Evolutionary conservation across 2,797 vertebrate species (phyloP).

Genomic region (Avahi laniger): DNA sequence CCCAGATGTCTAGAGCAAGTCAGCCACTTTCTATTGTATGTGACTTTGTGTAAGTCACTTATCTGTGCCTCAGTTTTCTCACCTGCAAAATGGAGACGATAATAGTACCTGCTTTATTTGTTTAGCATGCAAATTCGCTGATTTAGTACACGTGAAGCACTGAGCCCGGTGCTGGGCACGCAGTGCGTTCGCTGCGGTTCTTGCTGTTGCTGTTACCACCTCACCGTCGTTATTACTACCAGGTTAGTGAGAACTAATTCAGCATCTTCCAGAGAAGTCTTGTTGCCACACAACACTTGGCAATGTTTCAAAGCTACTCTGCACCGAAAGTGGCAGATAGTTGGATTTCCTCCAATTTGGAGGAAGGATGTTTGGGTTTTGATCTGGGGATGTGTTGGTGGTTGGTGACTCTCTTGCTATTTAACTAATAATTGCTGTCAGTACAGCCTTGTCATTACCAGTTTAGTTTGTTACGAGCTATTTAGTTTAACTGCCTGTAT

Average conservation of each 20-base stretch:
- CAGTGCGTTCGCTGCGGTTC: background rate
- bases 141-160: fast-evolving
- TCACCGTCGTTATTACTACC: background rate
- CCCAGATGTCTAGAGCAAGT: background rate
- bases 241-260: background rate
- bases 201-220: background rate
- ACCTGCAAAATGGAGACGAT: background rate
- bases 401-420: slow-evolving; percentile 41
- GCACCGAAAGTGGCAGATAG: slow-evolving; percentile 4
- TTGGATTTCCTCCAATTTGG: slow-evolving; percentile 60
- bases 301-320: slow-evolving; percentile 27
- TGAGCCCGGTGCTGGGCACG: background rate
- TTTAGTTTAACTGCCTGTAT: slow-evolving; percentile 61
- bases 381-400: slow-evolving; percentile 20
- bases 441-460: slow-evolving; percentile 62
- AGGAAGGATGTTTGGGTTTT: slow-evolving; percentile 57
- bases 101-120: background rate
- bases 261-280: background rate
- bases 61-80: background rate
- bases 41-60: background rate
- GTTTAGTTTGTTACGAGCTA: slow-evolving; percentile 66
- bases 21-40: background rate
- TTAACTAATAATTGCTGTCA: slow-evolving; percentile 71
- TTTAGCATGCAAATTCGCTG: background rate
- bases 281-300: slow-evolving; percentile 10